These are phyloP conservation scores for Myotis lucifugus DNA, from an alignment of 2,113 vertebrate genomes.

Conservation along the genomic window DNA sequence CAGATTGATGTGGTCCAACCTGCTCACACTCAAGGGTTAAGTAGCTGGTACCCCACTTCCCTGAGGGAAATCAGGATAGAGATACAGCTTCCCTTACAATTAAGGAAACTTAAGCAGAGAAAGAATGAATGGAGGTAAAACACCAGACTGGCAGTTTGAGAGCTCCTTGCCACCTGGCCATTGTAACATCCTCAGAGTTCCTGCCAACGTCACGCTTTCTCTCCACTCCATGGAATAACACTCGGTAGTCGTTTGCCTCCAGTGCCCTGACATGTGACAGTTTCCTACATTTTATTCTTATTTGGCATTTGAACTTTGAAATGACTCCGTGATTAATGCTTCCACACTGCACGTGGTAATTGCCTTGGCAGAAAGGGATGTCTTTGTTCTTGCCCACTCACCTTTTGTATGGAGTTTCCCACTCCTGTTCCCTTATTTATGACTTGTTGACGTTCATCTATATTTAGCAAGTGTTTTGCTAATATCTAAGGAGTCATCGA, in stretches of 20 bases:
- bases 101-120: background rate
- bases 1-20: background rate
- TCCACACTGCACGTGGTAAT: constrained; percentile 34
- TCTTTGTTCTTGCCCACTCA: constrained; percentile 77
- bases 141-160: background rate
- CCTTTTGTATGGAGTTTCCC: constrained; percentile 71
- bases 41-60: background rate
- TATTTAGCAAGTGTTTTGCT: constrained; percentile 79
- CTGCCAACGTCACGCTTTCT: background rate
- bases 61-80: background rate
- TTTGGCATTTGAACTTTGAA: constrained; percentile 72
- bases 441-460: constrained; percentile 74
- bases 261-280: background rate
- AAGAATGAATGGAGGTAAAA: background rate
- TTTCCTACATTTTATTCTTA: constrained; percentile 66
- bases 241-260: background rate
- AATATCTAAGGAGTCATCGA: constrained; percentile 77
- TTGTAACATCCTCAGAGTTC: background rate
- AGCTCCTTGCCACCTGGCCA: constrained; percentile 21
- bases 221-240: background rate
- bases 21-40: background rate
- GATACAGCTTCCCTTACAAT: background rate
- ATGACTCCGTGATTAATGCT: constrained; percentile 57
- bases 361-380: constrained; percentile 68
- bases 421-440: constrained; percentile 69